Base-by-base conservation (phyloP, 2,113 vertebrate species). In the Hymenochirus boettgeri region DNA sequence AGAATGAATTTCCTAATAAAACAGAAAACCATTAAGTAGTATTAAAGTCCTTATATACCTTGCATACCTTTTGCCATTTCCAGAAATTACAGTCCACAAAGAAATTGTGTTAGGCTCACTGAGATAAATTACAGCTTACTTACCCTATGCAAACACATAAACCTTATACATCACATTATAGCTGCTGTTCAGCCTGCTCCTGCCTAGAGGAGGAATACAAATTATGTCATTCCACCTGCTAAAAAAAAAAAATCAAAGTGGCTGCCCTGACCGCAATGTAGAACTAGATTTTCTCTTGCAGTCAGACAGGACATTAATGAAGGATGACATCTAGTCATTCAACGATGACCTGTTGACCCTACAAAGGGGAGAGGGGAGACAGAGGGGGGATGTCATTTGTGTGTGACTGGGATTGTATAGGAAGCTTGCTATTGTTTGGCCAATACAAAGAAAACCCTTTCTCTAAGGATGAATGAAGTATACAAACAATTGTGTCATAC, bases 261-360 rank as follows among this genome's bases (percentile, higher is more conserved):
- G 88, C 85, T 85, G 77, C 65, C 89, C 85, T 82, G 88, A 92
- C 85, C 86, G 82, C 83, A 82, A 86, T 75, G 80, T 77, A 75
- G 89, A 89, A 90, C 85, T 88, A 86, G 90, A 91, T 60, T 60
- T 90, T 87, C 89, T 87, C 88, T 77, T 79, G 82, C 73, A 76
- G 82, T 69, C 86, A 87, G 88, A 79, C 80, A 77, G 73, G 57
- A 80, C 77, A 80, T 81, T 91, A 90, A 92, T 90, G 82, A 76
- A 76, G 74, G 67, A 74, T 85, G 90, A 90, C 89, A 85, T 79
- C 63, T 75, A 86, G 91, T 90, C 86, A 90, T 86, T 87, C 79
- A 78, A 70, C 65, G 4, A 13, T 53, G 72, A 88, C 88, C 88
- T 79, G 73, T 48, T 86, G 85, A 91, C 86, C 90, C 82, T 46